These are phyloP conservation scores for Amphibalanus amphitrite DNA, from an alignment of 1,140 invertebrate species.

Conservation along the genomic window DNA sequence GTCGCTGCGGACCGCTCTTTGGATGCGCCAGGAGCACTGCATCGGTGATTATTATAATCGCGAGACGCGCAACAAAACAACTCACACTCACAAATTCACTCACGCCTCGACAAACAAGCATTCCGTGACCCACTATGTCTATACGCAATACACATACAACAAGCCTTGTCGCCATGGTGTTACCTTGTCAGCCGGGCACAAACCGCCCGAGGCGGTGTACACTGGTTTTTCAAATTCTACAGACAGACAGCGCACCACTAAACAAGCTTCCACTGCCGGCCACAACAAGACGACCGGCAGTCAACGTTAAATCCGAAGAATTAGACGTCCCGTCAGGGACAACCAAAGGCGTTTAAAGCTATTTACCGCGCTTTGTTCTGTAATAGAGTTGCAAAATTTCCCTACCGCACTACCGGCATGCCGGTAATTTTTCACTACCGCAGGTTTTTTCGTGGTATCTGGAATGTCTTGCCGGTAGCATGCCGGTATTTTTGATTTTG, in stretches of 20 bases:
- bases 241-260: not conserved
- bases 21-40: not conserved
- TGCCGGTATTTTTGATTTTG: too few relatives aligned
- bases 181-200: not conserved
- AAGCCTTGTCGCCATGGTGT: not conserved
- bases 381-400: too few relatives aligned
- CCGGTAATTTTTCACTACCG: too few relatives aligned
- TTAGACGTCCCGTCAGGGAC: not conserved
- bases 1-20: not conserved
- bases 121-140: too few relatives aligned
- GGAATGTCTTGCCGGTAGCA: too few relatives aligned
- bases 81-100: not conserved
- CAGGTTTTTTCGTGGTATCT: too few relatives aligned
- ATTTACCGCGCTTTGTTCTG: not conserved
- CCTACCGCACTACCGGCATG: too few relatives aligned
- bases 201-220: not conserved
- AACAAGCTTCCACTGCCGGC: not conserved
- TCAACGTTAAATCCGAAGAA: not conserved
- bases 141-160: not conserved
- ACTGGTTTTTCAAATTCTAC: not conserved
- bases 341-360: not conserved
- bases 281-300: too few relatives aligned
- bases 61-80: not conserved
- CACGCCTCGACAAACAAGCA: too few relatives aligned
- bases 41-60: not conserved